Evolutionary conservation across 64 coral and sea anemone genomes (phyloP).

Genomic region (Dendrophyllia cribrosa): DNA sequence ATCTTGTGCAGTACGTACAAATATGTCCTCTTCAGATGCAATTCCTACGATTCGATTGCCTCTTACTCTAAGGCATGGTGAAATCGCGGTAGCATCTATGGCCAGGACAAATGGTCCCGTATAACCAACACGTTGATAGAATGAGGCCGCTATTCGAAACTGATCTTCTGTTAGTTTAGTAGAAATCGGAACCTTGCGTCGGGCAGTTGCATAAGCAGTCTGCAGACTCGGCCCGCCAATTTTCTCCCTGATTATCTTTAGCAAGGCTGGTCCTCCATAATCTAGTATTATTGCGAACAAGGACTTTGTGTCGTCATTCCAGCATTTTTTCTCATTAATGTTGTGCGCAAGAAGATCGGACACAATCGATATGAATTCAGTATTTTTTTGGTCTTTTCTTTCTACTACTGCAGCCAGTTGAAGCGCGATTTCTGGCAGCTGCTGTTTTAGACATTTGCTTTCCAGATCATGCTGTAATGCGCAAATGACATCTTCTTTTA

Average conservation of each 20-base stretch:
- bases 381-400: neutral
- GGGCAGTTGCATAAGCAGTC: neutral
- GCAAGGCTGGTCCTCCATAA: neutral
- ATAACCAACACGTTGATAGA: slow-evolving; percentile 4
- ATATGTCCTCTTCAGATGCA: slow-evolving; percentile 11
- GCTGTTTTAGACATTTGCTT: neutral
- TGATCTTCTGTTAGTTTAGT: slow-evolving; percentile 13
- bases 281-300: neutral
- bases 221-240: neutral
- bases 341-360: neutral
- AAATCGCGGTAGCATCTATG: slow-evolving; percentile 34
- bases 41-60: slow-evolving; percentile 33
- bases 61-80: slow-evolving; percentile 21
- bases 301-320: neutral
- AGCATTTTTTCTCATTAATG: neutral
- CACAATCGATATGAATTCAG: neutral
- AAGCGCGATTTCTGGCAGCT: neutral
- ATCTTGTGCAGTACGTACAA: slow-evolving; percentile 39
- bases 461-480: neutral
- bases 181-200: neutral
- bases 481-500: neutral
- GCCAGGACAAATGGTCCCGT: slow-evolving; percentile 35
- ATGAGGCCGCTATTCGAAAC: slow-evolving; percentile 19
- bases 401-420: slow-evolving; percentile 4
- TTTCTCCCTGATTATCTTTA: neutral